phyloP scores from a whole-genome alignment of 2,113 vertebrate species.

The Lepus timidus region DNA sequence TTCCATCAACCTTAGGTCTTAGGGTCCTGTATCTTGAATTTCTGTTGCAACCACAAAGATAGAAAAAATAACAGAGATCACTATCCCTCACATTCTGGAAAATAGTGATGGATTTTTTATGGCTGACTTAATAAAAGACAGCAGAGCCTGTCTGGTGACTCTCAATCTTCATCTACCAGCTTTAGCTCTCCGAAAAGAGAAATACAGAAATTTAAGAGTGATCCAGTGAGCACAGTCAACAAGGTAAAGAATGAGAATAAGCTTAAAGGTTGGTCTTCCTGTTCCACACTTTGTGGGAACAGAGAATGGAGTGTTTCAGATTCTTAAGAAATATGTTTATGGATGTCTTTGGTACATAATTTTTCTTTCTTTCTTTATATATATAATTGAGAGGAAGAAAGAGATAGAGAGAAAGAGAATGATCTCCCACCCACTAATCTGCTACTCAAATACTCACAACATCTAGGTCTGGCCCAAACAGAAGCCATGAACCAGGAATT shows the following conservation, averaged over 20 bases:
- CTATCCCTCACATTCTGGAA: not conserved
- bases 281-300: not conserved
- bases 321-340: not conserved
- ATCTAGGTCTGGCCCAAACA: no score
- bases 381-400: not conserved
- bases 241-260: not conserved
- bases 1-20: not conserved
- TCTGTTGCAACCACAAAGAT: slow-evolving; percentile 60
- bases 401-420: not conserved
- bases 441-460: no score
- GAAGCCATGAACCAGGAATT: no score
- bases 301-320: not conserved
- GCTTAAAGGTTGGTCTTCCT: accelerated
- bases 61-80: not conserved
- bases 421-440: no score
- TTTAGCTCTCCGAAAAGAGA: not conserved
- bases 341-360: not conserved
- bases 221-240: not conserved
- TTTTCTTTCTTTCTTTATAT: no score
- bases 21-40: not conserved
- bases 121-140: not conserved
- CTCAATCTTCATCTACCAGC: not conserved
- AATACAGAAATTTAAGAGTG: not conserved
- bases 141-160: not conserved
- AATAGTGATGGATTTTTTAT: not conserved